phyloP scores from a whole-genome alignment of 2,797 vertebrate species.

The Nyctalus aviator region DNA sequence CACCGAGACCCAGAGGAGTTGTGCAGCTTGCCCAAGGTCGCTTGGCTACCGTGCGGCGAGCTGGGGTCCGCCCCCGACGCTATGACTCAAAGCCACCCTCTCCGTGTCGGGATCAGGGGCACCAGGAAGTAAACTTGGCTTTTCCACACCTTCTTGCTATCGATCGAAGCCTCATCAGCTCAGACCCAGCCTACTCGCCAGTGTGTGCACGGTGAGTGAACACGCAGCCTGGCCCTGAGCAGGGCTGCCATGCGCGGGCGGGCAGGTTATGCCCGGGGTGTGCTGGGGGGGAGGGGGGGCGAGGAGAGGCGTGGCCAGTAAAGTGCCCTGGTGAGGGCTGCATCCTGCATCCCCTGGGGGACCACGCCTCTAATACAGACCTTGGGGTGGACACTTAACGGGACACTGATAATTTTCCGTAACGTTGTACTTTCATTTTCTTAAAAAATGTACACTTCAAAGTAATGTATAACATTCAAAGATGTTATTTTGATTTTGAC shows the following conservation, averaged over 20 bases:
- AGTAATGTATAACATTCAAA: not conserved
- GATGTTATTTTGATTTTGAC: constrained; percentile 35
- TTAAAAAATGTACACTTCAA: not conserved
- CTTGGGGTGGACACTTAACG: not conserved
- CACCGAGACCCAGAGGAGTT: not conserved
- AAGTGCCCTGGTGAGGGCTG: not conserved
- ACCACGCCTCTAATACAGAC: not conserved
- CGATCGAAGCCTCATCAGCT: not conserved
- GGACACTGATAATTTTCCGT: constrained; percentile 9
- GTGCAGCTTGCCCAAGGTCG: not conserved
- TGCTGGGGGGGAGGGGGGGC: not conserved
- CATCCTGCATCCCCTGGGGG: not conserved
- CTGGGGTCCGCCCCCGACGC: not conserved
- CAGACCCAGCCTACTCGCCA: not conserved
- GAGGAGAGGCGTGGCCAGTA: not conserved
- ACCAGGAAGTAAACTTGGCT: not conserved
- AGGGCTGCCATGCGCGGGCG: not conserved
- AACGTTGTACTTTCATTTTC: constrained; percentile 17
- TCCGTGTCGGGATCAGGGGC: not conserved
- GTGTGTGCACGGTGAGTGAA: not conserved
- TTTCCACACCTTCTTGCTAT: not conserved
- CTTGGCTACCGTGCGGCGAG: not conserved
- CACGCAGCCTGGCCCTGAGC: not conserved
- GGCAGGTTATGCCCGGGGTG: not conserved
- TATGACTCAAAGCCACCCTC: not conserved